Conservation (phyloP, 2,797 vertebrate species). For the Pangasius macronema region DNA sequence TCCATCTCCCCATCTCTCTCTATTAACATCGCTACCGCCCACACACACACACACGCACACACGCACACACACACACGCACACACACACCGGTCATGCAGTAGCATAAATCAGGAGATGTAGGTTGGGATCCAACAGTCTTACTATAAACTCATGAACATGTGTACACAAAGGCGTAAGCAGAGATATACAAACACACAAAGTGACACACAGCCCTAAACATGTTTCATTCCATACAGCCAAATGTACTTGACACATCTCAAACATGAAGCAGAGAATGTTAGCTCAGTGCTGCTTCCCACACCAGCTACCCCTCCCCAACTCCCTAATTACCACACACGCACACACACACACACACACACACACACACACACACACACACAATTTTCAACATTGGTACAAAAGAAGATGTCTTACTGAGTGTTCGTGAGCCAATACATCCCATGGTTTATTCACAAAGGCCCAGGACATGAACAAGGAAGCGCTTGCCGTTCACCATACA, state of each 20-base stretch:
- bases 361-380: not conserved
- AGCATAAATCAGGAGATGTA: constrained; percentile 77
- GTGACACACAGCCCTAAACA: constrained; percentile 32
- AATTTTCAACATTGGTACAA: constrained; percentile 55
- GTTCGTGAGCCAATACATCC: constrained; percentile 85
- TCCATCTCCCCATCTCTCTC: constrained; percentile 55
- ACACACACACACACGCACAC: constrained; percentile 48
- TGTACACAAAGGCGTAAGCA: constrained; percentile 57
- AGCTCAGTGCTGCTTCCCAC: constrained; percentile 42
- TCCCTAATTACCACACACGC: constrained; percentile 43
- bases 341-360: not conserved
- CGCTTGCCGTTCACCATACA: constrained; percentile 74
- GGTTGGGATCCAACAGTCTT: constrained; percentile 48
- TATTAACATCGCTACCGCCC: constrained; percentile 55
- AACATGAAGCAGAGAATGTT: constrained; percentile 39
- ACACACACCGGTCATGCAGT: constrained; percentile 71
- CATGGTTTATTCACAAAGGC: constrained; percentile 85
- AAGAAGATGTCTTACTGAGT: constrained; percentile 76
- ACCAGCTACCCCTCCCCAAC: constrained; percentile 49
- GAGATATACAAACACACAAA: constrained; percentile 55
- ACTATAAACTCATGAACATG: constrained; percentile 41
- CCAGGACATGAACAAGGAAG: constrained; percentile 81
- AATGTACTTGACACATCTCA: constrained; percentile 61
- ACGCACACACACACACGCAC: constrained; percentile 50
- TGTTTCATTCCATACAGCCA: constrained; percentile 19